These are phyloP conservation scores for Ectemnius lituratus DNA, from an alignment of 2,888 invertebrate genomes.

Conservation along the genomic window DNA sequence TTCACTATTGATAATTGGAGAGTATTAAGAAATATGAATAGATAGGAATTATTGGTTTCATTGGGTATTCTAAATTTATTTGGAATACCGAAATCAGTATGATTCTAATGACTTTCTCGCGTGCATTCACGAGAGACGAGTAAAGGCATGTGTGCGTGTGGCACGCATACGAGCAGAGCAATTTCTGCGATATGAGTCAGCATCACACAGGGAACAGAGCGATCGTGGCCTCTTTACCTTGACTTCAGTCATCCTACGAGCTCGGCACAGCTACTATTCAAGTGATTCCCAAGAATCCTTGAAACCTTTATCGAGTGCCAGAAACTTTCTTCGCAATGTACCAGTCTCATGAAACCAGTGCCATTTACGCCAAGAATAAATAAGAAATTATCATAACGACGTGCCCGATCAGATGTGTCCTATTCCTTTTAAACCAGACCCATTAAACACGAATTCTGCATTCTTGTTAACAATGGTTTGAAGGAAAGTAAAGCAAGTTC, in stretches of 20 bases:
- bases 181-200: constrained; percentile 48
- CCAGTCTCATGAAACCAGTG: background rate
- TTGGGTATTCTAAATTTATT: no score
- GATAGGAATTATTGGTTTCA: no score
- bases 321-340: background rate
- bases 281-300: background rate
- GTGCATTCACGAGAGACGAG: background rate
- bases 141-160: constrained; percentile 13
- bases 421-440: no score
- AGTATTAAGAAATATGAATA: no score
- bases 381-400: background rate
- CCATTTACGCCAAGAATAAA: background rate
- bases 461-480: background rate
- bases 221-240: constrained; percentile 71
- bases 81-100: constrained; percentile 10
- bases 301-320: background rate
- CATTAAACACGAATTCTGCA: no score
- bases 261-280: constrained; percentile 2
- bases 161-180: constrained; percentile 25
- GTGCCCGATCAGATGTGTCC: no score
- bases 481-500: constrained; percentile 18
- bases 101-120: constrained; percentile 7
- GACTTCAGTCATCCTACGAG: constrained; percentile 62
- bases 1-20: no score
- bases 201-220: constrained; percentile 6